Evolutionary conservation across 2,113 vertebrate species (phyloP).

Genomic region (Lagopus muta): DNA sequence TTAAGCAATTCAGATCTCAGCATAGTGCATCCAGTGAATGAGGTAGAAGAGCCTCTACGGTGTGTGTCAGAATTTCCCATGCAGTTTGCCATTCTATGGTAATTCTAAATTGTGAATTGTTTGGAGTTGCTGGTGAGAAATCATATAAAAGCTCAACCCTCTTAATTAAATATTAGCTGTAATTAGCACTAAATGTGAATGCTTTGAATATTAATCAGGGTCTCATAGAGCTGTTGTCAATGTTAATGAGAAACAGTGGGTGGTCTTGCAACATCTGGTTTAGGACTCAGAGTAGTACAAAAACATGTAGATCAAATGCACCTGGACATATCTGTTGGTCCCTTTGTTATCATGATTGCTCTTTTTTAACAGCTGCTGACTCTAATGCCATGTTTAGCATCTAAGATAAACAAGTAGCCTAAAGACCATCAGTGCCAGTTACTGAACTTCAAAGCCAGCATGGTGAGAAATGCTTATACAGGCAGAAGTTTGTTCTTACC

Average conservation of each 20-base stretch:
- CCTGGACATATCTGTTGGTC: background rate
- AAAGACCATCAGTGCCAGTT: background rate
- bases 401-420: background rate
- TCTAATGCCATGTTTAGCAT: background rate
- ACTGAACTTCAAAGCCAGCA: background rate
- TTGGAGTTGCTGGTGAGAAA: constrained; percentile 61
- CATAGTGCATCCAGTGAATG: background rate
- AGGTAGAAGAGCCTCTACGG: background rate
- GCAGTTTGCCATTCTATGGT: background rate
- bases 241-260: constrained; percentile 80
- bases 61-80: background rate
- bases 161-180: constrained; percentile 85
- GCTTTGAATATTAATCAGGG: constrained; percentile 80
- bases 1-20: constrained; percentile 28
- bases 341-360: background rate
- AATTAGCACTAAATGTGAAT: constrained; percentile 81
- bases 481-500: background rate
- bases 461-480: background rate
- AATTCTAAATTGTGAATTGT: background rate
- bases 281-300: constrained; percentile 53
- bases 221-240: constrained; percentile 74
- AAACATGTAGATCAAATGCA: background rate
- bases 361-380: constrained; percentile 14
- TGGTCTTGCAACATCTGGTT: constrained; percentile 80
- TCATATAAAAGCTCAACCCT: constrained; percentile 65